phyloP scores from a whole-genome alignment of 2,113 vertebrate genomes.

The Origma solitaria region DNA sequence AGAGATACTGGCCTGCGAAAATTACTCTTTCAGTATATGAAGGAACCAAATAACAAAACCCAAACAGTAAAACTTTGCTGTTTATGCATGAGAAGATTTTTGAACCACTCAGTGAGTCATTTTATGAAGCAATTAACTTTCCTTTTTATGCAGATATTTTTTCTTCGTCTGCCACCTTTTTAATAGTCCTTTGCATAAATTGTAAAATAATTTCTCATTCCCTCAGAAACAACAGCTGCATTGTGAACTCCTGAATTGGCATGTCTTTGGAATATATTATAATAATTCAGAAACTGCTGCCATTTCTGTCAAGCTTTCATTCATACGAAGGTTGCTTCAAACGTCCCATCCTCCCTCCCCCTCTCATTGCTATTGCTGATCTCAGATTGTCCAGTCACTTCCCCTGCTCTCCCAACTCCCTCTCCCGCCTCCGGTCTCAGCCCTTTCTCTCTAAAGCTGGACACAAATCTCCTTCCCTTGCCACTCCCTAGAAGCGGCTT shows the following conservation, averaged over 20 bases:
- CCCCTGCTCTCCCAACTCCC: conserved; percentile 2
- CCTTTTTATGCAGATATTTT: conserved; percentile 56
- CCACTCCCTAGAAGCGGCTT: not conserved
- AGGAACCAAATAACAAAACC: conserved; percentile 40
- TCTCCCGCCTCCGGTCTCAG: conserved; percentile 21
- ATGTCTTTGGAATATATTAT: conserved; percentile 55
- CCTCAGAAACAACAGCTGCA: conserved; percentile 63
- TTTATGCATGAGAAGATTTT: conserved; percentile 58
- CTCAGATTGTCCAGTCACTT: conserved; percentile 17
- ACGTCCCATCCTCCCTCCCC: not conserved
- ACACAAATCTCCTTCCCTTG: not conserved
- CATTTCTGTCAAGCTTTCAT: conserved; percentile 56
- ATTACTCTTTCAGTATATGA: not conserved
- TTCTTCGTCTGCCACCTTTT: conserved; percentile 53
- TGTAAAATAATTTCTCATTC: conserved; percentile 59
- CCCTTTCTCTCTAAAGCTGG: not conserved
- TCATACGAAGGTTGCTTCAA: conserved; percentile 3
- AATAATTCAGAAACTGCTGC: conserved; percentile 51
- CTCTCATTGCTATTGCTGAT: not conserved
- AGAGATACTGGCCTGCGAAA: not conserved
- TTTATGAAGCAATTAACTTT: conserved; percentile 55
- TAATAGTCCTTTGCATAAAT: conserved; percentile 53
- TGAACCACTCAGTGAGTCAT: conserved; percentile 54
- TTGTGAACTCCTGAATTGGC: conserved; percentile 65
- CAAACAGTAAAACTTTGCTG: conserved; percentile 48